Percentiles rank a stretch among this genome's conserved stretches.
Conservation (phyloP, 2,113 vertebrate genomes). For the Ornithorhynchus anatinus region DNA sequence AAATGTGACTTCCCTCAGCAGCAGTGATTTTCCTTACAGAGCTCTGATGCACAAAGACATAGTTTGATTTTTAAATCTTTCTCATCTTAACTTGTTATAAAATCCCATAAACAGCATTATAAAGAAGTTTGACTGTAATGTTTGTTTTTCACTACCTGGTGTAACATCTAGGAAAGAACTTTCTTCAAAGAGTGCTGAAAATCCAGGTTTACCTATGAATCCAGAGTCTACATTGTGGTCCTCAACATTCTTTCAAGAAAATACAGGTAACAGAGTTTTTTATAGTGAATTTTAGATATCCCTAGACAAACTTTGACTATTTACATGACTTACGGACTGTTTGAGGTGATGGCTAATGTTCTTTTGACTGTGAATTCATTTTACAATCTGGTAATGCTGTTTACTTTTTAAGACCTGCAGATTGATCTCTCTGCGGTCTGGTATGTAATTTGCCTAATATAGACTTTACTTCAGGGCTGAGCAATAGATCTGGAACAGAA, state of each 20-base stretch:
- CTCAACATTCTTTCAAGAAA: constrained; percentile 23
- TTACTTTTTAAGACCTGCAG: not conserved
- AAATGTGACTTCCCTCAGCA: too few relatives aligned
- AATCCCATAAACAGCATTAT: not conserved
- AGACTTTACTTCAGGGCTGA: too few relatives aligned
- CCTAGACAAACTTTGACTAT: not conserved
- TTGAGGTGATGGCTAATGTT: not conserved
- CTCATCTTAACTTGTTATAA: not conserved
- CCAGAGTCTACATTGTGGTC: constrained; percentile 9
- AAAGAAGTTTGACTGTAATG: not conserved
- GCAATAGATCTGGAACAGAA: too few relatives aligned
- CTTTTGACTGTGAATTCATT: not conserved
- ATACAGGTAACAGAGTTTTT: constrained; percentile 30
- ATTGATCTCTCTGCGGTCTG: not conserved
- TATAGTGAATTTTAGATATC: not conserved
- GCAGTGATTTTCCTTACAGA: too few relatives aligned
- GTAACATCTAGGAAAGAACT: constrained; percentile 27
- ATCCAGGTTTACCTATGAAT: constrained; percentile 30
- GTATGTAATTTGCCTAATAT: too few relatives aligned
- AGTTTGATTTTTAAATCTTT: not conserved
- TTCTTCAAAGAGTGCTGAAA: constrained; percentile 35
- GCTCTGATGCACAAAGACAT: too few relatives aligned
- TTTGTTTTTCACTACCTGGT: not conserved
- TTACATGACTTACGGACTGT: not conserved
- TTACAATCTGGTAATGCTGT: not conserved